A percentile compares a stretch with the other conserved stretches of the same genome.
Conservation (phyloP, 2,113 vertebrate species). For the Phrynocephalus versicolor region DNA sequence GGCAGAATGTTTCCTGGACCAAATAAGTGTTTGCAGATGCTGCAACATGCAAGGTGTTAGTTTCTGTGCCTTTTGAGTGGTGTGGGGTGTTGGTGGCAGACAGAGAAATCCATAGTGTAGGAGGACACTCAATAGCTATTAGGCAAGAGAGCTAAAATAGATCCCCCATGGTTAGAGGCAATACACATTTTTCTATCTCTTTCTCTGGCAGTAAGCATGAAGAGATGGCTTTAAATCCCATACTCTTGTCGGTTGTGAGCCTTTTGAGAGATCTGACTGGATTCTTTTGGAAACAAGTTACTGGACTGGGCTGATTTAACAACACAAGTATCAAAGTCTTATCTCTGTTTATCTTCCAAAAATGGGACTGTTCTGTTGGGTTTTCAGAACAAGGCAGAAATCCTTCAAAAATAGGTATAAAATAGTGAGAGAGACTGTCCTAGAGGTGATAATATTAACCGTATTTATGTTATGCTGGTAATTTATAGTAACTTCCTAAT, state of each 20-base stretch:
- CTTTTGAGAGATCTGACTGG: not conserved
- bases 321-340: not conserved
- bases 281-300: not conserved
- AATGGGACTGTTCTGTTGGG: not conserved
- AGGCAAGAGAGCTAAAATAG: not conserved
- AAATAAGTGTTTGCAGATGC: conserved; percentile 82
- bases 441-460: not conserved
- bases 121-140: not conserved
- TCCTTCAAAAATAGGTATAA: not conserved
- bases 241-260: not conserved
- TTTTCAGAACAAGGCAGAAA: not conserved
- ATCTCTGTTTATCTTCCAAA: not conserved
- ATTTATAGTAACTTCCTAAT: not conserved
- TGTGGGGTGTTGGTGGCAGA: not conserved
- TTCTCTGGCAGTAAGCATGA: not conserved
- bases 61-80: too few species aligned
- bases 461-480: not conserved
- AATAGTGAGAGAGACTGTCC: not conserved
- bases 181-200: not conserved
- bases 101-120: not conserved
- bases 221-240: not conserved
- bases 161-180: not conserved
- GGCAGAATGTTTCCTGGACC: conserved; percentile 81
- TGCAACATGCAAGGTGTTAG: not conserved
- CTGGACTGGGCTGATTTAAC: not conserved